Base-by-base conservation (phyloP, 2,888 invertebrate genomes). In the Drosophila greeni region DNA sequence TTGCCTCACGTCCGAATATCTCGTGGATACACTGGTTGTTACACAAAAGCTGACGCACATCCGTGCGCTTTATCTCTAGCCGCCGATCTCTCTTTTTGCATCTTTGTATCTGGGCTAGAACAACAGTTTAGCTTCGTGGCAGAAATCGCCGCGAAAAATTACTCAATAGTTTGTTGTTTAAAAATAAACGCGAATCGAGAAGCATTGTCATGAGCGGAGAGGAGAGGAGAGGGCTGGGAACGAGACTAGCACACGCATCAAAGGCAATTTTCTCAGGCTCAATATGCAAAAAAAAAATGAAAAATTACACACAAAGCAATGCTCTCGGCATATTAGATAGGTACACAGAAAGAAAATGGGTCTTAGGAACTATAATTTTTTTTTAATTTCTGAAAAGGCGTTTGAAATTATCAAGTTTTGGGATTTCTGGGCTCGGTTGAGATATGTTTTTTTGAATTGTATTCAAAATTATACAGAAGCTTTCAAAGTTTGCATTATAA, bases 121-220 rank as follows among this genome's bases (percentile, higher is more conserved):
- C 76, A 74, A 73, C 70, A 74, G 67, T 48, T 59, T 66, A 59
- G 47, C 48, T 48, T 60, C 26, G 56, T 45, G 53, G 53, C 53
- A 53, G 26, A 42, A 33, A 36, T 57, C 36, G 59, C 42, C 49
- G 54, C 69, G 42, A 54, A 62, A 64, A 54, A 62, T 79, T 80
- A 71, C 62, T 74, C 76, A 80, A 74, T 76, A 74, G 74, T 68
- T 72, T 72, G 59, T 70, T 73, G 54, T 72, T 71, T 76, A 74
- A 82, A 82, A 81, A 84, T 82, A 84, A 81, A 75, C 72, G 66
- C 65, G 61, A 76, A 76, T 76, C 72, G 66, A 73, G 45, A 14
- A 47, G 78, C 74, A 77, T 82, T 81, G 78, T 82, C 78, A 78
- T 73, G 68, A 43, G 57, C 52, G 33, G 11, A 20, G 33, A 12